Percentiles rank a stretch among this genome's conserved stretches.
Conservation (phyloP, 2,797 vertebrate species). For the Alauda arvensis region DNA sequence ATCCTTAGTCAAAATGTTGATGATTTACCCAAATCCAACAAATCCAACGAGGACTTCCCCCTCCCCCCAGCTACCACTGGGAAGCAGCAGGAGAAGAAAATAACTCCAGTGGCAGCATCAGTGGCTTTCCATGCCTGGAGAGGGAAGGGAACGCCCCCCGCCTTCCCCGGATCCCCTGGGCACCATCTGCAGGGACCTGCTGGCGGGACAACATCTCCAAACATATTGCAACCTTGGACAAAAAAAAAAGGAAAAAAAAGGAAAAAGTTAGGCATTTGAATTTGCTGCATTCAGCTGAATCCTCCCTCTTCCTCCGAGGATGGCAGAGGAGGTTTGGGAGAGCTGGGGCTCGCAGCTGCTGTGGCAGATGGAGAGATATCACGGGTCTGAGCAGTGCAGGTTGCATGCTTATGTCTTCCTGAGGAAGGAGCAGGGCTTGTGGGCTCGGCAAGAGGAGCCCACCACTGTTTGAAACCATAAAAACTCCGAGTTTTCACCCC, state of each 20-base stretch:
- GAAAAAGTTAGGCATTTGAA: not conserved
- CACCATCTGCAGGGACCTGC: constrained; percentile 33
- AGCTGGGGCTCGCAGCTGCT: constrained; percentile 21
- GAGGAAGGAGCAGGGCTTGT: not conserved
- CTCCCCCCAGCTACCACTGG: not conserved
- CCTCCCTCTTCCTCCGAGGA: not conserved
- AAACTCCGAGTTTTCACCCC: not conserved
- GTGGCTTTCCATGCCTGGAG: not conserved
- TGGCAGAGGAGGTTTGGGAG: constrained; percentile 25
- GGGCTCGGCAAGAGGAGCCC: not conserved
- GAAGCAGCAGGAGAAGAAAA: not conserved
- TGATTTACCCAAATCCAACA: not conserved
- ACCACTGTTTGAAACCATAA: not conserved
- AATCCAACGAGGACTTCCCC: not conserved
- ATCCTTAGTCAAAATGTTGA: not conserved
- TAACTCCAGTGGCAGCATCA: not conserved
- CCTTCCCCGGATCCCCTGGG: not conserved
- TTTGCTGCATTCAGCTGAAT: constrained; percentile 53
- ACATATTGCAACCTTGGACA: constrained; percentile 37
- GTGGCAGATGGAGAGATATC: constrained; percentile 50
- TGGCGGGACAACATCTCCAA: constrained; percentile 15
- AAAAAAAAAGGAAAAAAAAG: not conserved
- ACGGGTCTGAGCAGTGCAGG: not conserved
- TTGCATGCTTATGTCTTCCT: not conserved
- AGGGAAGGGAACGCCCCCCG: not conserved